Evolutionary conservation across 2,113 vertebrate genomes (phyloP), one percentile per base, ranked within the genome.

Genomic region (Anhinga rufa): DNA sequence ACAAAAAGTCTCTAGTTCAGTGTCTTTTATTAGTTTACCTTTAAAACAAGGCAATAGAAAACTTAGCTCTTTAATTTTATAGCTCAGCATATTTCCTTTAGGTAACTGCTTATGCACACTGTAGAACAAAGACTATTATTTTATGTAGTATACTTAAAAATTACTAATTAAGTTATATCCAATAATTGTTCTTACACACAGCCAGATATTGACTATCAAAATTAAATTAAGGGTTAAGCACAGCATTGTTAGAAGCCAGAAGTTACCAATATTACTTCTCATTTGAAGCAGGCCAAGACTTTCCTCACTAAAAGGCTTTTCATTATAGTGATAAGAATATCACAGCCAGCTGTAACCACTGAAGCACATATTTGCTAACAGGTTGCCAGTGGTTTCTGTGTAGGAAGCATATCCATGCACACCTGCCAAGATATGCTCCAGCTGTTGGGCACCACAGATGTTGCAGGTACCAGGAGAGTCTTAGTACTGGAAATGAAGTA

Each of bases 311-410:
- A 10, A 52, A 58, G 4, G 3, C 9, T 64, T 89, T 36, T 64
- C 4, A 4, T 29, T 12, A 2, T 10, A 2, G 8, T 14, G 4
- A 2, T 40, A 19, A 19, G 1, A 14, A 8, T 3, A 18, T 14
- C 26, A 42, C 8, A 77, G 22, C 7, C 44, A 69, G 34, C 34
- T 55, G 2, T 8, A 28, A 5, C 22, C 20, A 13, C 24, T 9
- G 14, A 18, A 66, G 24, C 36, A 22, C 21, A 9, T 6, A 12
- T 2, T 14, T 14, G 12, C 28, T 28, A 9, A 12, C 14, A 31
- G 20, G 8, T 6, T 58, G 4, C 15, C 44, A 42, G 4, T 4
- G 14, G 5, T 19, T 19, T 40, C 52, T 10, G 22, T 6, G 7
- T 4, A 51, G 12, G 25, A n/a, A 13, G 10, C 44, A 12, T 44